phyloP scores from a whole-genome alignment of 2,113 vertebrate genomes.

The Pristiophorus japonicus region DNA sequence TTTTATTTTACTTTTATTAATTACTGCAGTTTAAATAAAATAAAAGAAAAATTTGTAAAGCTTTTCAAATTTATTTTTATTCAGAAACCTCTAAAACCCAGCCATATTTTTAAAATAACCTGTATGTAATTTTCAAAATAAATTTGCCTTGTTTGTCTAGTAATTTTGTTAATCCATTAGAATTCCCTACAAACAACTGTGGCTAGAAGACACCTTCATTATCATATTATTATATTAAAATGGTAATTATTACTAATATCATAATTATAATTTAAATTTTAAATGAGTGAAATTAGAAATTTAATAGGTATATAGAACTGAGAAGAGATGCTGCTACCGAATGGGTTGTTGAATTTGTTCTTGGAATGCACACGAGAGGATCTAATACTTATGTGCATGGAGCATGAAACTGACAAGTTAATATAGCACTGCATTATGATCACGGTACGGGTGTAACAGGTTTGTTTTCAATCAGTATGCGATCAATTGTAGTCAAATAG shows the following conservation, averaged over 20 bases:
- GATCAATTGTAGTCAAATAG: slow-evolving; percentile 28
- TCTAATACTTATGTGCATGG: slow-evolving; percentile 21
- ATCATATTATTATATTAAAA: slow-evolving; percentile 38
- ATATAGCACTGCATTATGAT: slow-evolving; percentile 27
- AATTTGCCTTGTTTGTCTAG: slow-evolving; percentile 25
- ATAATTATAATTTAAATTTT: slow-evolving; percentile 38
- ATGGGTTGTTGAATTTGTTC: slow-evolving; percentile 19
- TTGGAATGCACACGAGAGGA: not conserved
- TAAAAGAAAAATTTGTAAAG: not conserved
- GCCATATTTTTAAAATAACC: not conserved
- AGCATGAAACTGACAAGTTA: slow-evolving; percentile 22
- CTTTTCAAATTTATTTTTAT: not conserved
- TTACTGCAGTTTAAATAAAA: slow-evolving; percentile 13
- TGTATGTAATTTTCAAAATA: slow-evolving; percentile 13
- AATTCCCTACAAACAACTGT: slow-evolving; percentile 28
- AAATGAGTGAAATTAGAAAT: slow-evolving; percentile 37
- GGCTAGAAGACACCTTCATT: slow-evolving; percentile 30
- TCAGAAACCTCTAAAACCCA: not conserved
- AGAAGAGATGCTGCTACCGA: not conserved
- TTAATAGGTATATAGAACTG: slow-evolving; percentile 27
- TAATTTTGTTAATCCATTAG: slow-evolving; percentile 32
- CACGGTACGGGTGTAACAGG: slow-evolving; percentile 16
- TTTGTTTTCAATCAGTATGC: slow-evolving; percentile 24
- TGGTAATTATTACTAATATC: slow-evolving; percentile 38
- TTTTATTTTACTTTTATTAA: slow-evolving; percentile 27